Conservation (phyloP, 2,113 vertebrate species). For the Recurvirostra avosetta region DNA sequence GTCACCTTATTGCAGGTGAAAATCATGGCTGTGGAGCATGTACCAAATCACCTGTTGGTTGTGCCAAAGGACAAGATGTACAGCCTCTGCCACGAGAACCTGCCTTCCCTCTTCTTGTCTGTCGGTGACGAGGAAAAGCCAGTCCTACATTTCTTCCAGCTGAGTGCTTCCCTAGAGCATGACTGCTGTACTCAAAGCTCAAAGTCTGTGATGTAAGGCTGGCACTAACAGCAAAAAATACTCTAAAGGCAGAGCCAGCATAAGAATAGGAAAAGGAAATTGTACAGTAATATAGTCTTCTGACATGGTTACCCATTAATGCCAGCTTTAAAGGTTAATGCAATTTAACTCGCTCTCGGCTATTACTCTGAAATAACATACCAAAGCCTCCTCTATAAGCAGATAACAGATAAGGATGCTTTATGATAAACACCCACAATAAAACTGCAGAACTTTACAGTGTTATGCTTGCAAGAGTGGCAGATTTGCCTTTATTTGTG, state of each 20-base stretch:
- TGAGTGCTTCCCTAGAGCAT: not conserved
- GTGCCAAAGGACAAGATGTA: not conserved
- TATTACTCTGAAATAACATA: conserved; percentile 64
- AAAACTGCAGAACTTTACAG: conserved; percentile 43
- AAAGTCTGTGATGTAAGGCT: not conserved
- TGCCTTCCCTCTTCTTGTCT: not conserved
- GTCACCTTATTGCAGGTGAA: not conserved
- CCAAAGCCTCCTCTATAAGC: conserved; percentile 31
- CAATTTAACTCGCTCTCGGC: conserved; percentile 59
- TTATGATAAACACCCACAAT: conserved; percentile 61
- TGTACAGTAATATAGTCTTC: conserved; percentile 39
- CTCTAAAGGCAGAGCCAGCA: not conserved
- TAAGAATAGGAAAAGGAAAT: conserved; percentile 40
- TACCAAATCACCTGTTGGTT: not conserved
- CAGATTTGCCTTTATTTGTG: conserved; percentile 48
- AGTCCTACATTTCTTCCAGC: not conserved
- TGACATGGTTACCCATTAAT: conserved; percentile 60
- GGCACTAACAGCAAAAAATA: not conserved
- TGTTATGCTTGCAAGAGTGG: conserved; percentile 32
- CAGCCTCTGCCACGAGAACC: not conserved
- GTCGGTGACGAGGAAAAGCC: not conserved
- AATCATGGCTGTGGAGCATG: not conserved
- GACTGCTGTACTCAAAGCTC: not conserved
- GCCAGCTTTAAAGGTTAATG: conserved; percentile 71
- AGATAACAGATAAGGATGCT: conserved; percentile 60